Conservation (phyloP, 2,797 vertebrate genomes). For the Intellagama lesueurii region DNA sequence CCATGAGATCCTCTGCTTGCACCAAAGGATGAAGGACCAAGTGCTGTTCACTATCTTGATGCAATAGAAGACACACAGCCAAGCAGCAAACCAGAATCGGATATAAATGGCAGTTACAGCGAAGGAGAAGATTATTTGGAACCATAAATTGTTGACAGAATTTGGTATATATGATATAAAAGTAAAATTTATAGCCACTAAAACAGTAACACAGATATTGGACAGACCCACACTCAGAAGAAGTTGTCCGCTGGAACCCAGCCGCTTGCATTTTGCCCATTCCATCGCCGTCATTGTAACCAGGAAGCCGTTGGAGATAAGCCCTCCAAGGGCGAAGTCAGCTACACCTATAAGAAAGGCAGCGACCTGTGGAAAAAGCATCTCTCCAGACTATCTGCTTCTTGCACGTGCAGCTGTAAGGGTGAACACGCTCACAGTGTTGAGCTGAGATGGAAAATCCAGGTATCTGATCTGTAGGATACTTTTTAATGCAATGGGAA, state of each 20-base stretch:
- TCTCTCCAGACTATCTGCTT: background rate
- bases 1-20: background rate
- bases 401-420: background rate
- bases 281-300: background rate
- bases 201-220: background rate
- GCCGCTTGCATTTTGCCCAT: background rate
- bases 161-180: background rate
- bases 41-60: background rate
- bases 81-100: background rate
- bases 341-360: background rate
- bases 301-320: background rate
- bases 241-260: background rate
- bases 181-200: background rate
- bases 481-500: background rate
- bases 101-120: background rate
- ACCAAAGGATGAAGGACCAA: background rate
- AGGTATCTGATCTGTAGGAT: background rate
- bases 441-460: background rate
- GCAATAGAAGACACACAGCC: background rate
- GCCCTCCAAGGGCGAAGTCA: background rate
- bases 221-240: background rate
- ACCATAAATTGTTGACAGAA: background rate
- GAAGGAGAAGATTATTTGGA: background rate
- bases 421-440: background rate
- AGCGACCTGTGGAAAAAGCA: background rate